Conservation (phyloP, 2,113 vertebrate genomes). For the Xyrauchen texanus region DNA sequence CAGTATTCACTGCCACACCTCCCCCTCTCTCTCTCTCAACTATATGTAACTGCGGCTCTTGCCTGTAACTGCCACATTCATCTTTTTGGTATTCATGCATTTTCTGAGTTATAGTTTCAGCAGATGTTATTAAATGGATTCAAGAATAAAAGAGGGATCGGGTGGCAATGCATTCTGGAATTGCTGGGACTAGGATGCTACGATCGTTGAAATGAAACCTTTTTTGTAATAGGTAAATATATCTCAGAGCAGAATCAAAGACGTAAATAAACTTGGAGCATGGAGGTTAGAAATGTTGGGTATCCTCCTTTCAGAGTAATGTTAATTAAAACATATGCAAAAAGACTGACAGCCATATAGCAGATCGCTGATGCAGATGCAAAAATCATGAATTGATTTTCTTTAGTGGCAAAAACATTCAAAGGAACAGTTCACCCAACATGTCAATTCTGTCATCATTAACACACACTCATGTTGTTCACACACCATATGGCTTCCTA, state of each 20-base stretch:
- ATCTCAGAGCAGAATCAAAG: slow-evolving; percentile 50
- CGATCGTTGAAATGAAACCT: slow-evolving; percentile 32
- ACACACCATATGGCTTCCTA: too few species aligned
- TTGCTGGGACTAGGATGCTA: slow-evolving; percentile 20
- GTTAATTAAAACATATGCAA: background rate
- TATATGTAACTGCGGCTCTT: slow-evolving; percentile 1
- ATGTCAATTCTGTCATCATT: too few species aligned
- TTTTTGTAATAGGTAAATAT: slow-evolving; percentile 47
- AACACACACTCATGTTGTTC: too few species aligned
- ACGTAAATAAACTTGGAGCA: slow-evolving; percentile 19
- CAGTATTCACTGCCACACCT: slow-evolving; percentile 20
- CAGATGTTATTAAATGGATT: slow-evolving; percentile 53
- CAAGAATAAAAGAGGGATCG: slow-evolving; percentile 42
- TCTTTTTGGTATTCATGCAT: slow-evolving; percentile 39
- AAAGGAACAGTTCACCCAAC: too few species aligned
- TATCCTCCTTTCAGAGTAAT: background rate
- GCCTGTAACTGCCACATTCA: slow-evolving; percentile 41
- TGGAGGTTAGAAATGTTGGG: background rate
- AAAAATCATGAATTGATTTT: background rate
- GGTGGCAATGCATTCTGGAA: too few species aligned
- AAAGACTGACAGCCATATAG: too few species aligned
- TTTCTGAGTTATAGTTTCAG: slow-evolving; percentile 40
- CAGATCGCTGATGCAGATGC: background rate
- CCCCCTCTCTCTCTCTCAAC: background rate
- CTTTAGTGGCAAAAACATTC: background rate